These are phyloP conservation scores for Spea hammondii DNA, from an alignment of 2,797 vertebrate genomes.

Conservation along the genomic window DNA sequence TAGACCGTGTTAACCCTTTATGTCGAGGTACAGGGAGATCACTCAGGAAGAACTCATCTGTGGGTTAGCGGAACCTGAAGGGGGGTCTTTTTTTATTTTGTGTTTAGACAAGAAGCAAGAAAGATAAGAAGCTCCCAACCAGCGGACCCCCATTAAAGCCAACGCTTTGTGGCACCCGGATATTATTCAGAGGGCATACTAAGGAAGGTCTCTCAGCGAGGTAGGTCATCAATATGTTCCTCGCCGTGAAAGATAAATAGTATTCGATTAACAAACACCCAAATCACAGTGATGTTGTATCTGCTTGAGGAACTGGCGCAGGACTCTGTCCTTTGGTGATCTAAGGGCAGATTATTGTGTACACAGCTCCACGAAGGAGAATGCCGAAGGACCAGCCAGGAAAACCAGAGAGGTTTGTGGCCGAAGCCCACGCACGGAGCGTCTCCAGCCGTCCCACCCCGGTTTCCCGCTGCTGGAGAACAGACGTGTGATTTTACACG, in stretches of 20 bases:
- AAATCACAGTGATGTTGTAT: too few relatives aligned
- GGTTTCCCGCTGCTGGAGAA: neutral
- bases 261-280: neutral
- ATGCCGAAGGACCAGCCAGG: neutral
- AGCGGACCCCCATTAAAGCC: conserved; percentile 18
- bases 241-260: neutral
- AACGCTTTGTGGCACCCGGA: neutral
- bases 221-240: neutral
- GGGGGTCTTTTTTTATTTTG: neutral
- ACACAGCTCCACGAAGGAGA: conserved; percentile 5
- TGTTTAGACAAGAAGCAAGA: conserved; percentile 3
- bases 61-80: neutral
- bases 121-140: conserved; percentile 11
- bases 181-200: neutral
- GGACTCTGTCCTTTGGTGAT: neutral
- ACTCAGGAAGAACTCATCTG: too few relatives aligned
- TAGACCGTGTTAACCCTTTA: too few relatives aligned
- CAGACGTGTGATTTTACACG: conserved; percentile 19
- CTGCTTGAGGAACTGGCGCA: neutral
- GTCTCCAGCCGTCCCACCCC: neutral
- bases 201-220: neutral
- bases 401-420: neutral
- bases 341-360: neutral
- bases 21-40: too few relatives aligned
- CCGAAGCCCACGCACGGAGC: neutral